Evolutionary conservation across 2,113 vertebrate genomes (phyloP).

Genomic region (Myiagra hebetior): DNA sequence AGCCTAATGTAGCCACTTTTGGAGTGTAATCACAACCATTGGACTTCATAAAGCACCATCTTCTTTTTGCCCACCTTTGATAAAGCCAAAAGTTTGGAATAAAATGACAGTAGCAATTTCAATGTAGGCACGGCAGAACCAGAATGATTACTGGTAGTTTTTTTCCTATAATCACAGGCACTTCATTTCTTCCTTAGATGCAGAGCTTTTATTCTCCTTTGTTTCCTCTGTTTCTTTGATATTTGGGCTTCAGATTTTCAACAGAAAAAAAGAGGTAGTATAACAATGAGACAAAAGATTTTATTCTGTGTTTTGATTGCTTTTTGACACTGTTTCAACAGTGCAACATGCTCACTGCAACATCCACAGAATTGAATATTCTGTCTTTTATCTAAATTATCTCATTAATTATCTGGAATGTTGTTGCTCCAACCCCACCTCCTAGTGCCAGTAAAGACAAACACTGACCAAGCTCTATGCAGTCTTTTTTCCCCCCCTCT

Average conservation of each 20-base stretch:
- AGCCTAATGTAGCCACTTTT: not conserved
- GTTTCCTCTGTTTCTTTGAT: not conserved
- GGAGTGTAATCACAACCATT: not conserved
- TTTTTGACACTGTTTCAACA: not conserved
- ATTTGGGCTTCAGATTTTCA: not conserved
- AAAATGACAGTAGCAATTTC: not conserved
- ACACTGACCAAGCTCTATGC: not conserved
- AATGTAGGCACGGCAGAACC: not conserved
- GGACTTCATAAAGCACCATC: not conserved
- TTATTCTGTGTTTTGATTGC: not conserved
- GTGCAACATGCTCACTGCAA: not conserved
- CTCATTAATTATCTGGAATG: not conserved
- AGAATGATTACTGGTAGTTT: not conserved
- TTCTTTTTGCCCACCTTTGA: not conserved
- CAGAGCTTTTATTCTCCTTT: not conserved
- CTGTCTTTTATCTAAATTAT: not conserved
- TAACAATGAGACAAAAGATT: not conserved
- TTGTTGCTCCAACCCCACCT: not conserved
- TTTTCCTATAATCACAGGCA: not conserved
- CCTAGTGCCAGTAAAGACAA: not conserved
- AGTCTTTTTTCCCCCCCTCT: not conserved
- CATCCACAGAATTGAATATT: not conserved
- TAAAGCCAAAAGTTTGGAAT: not conserved
- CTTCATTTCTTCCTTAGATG: not conserved
- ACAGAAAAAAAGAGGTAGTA: not conserved